These are phyloP conservation scores for Callipepla squamata DNA, from an alignment of 2,113 vertebrate species.

Conservation along the genomic window DNA sequence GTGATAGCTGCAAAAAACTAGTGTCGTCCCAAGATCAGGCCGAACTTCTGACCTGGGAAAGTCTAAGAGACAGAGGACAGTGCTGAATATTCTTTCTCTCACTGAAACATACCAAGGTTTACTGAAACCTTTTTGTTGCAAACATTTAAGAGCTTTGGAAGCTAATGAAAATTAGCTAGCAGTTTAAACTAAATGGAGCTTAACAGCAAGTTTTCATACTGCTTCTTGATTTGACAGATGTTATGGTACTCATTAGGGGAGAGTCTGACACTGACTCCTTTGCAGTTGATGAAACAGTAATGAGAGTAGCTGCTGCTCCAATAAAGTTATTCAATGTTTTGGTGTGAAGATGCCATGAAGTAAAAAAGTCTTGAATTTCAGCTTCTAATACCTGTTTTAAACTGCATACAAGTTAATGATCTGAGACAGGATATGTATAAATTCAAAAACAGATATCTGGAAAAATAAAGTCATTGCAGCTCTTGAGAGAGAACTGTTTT, in stretches of 20 bases:
- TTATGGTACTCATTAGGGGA: not conserved
- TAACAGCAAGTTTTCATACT: not conserved
- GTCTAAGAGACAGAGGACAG: fast-evolving
- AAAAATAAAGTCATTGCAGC: not conserved
- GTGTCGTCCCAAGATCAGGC: not conserved
- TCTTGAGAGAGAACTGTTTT: not conserved
- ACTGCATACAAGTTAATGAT: not conserved
- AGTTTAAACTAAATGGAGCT: not conserved
- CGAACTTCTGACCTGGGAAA: not conserved
- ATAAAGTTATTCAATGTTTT: not conserved
- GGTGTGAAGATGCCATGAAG: not conserved
- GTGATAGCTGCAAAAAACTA: not conserved
- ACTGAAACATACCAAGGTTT: not conserved
- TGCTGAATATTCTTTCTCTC: not conserved
- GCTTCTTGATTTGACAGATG: not conserved
- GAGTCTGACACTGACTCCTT: not conserved
- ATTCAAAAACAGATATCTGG: not conserved
- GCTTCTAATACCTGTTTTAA: not conserved
- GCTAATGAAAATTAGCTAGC: not conserved
- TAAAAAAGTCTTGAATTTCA: not conserved
- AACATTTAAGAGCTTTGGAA: not conserved
- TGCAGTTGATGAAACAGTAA: not conserved
- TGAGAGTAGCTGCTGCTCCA: not conserved
- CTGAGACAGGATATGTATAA: not conserved
- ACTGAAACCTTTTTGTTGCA: not conserved